Percentiles rank a stretch among this genome's conserved stretches.
Conservation (phyloP, 2,888 invertebrate genomes). For the Clusia tigrina region DNA sequence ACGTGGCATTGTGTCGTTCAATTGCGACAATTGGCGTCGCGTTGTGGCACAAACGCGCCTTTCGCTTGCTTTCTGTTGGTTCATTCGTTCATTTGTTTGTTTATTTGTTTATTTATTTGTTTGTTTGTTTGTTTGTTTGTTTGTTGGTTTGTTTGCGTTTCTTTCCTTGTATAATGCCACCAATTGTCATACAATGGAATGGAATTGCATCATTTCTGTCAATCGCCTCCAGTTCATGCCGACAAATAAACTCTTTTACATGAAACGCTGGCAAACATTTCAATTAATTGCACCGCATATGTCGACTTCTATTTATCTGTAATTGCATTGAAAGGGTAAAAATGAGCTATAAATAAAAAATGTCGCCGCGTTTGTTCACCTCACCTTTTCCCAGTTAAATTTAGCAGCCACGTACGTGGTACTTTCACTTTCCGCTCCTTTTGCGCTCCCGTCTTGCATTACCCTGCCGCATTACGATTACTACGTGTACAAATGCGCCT, state of each 20-base stretch:
- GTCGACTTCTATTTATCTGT: not conserved
- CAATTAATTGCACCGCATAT: not conserved
- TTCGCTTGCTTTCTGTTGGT: too few relatives aligned
- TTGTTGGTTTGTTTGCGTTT: not conserved
- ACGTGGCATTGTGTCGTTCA: too few relatives aligned
- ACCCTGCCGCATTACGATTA: too few relatives aligned
- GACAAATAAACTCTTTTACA: not conserved
- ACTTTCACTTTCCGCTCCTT: conserved; percentile 3
- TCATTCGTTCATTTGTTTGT: too few relatives aligned
- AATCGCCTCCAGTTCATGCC: not conserved
- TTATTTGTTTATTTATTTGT: not conserved
- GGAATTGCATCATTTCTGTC: not conserved
- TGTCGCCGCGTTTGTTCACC: conserved; percentile 5
- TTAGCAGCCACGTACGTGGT: not conserved
- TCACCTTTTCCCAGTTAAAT: not conserved
- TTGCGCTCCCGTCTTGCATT: too few relatives aligned
- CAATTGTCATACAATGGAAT: not conserved
- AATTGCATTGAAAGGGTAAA: conserved; percentile 6
- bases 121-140: not conserved
- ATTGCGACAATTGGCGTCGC: too few relatives aligned
- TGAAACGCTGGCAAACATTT: not conserved
- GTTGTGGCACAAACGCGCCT: too few relatives aligned
- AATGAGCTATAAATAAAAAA: not conserved
- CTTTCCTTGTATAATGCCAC: not conserved
- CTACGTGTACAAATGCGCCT: too few relatives aligned